These are phyloP conservation scores for Leptodactylus fuscus DNA, from an alignment of 2,113 vertebrate genomes.

Conservation along the genomic window DNA sequence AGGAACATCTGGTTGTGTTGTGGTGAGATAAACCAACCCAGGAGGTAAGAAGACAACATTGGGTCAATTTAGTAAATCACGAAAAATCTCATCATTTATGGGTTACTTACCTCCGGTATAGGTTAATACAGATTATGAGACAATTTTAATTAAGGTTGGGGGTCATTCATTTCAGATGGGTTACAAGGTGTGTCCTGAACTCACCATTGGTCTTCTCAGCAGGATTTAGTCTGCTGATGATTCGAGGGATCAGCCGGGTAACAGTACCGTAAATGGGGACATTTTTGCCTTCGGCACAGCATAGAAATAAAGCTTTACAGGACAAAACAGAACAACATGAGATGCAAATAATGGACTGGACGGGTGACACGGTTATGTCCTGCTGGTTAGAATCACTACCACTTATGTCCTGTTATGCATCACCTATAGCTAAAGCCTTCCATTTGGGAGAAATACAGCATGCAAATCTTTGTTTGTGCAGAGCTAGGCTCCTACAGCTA, in stretches of 20 bases:
- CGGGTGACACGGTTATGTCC: too few relatives aligned
- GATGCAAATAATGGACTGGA: conserved; percentile 63
- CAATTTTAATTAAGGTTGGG: conserved; percentile 61
- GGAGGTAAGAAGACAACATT: background rate
- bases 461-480: too few relatives aligned
- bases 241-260: conserved; percentile 85
- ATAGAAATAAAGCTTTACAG: conserved; percentile 87
- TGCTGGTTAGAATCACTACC: too few relatives aligned
- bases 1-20: background rate
- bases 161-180: conserved; percentile 63
- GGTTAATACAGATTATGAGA: conserved; percentile 62
- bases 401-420: background rate
- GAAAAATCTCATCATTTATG: background rate
- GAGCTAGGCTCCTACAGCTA: too few relatives aligned
- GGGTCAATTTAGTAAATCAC: conserved; percentile 19
- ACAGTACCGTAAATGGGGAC: conserved; percentile 80
- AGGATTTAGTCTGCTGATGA: conserved; percentile 87
- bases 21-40: background rate
- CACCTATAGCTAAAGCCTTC: too few relatives aligned
- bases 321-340: conserved; percentile 79
- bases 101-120: too few relatives aligned
- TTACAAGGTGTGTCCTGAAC: conserved; percentile 76
- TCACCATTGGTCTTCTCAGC: conserved; percentile 87
- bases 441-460: too few relatives aligned
- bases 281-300: conserved; percentile 81